A percentile compares a stretch with the other conserved stretches of the same genome.
Conservation (phyloP, 1,140 invertebrate genomes). For the Drosophila pectinifera region DNA sequence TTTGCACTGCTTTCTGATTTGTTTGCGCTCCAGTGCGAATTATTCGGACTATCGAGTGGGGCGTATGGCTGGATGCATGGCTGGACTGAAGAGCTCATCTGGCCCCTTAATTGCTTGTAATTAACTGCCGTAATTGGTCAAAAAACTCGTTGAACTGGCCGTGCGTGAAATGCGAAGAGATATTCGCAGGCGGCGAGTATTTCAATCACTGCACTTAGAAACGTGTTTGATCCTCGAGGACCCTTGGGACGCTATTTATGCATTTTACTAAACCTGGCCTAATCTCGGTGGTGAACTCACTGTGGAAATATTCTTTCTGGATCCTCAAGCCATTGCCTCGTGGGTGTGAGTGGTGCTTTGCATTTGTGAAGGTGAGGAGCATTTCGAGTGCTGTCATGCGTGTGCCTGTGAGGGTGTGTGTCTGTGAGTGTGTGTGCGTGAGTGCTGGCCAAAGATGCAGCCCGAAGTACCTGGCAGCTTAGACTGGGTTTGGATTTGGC, state of each 20-base stretch:
- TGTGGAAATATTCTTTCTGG: not conserved
- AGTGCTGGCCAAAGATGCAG: slow-evolving; percentile 56
- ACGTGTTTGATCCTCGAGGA: not conserved
- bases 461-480: slow-evolving; percentile 53
- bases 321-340: slow-evolving; percentile 13
- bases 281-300: slow-evolving; percentile 1
- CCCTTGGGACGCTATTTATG: not conserved
- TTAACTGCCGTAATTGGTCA: slow-evolving; percentile 59
- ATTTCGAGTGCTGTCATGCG: slow-evolving; percentile 33
- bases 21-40: slow-evolving; percentile 49
- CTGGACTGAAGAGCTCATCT: slow-evolving; percentile 10
- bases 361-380: slow-evolving; percentile 22
- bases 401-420: slow-evolving; percentile 20
- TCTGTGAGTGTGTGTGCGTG: slow-evolving; percentile 8
- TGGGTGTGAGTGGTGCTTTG: slow-evolving; percentile 38
- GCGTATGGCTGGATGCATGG: not conserved
- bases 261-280: not conserved
- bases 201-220: not conserved
- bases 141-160: slow-evolving; percentile 15
- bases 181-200: not conserved
- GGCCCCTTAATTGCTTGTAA: slow-evolving; percentile 69
- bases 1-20: slow-evolving; percentile 70
- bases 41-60: slow-evolving; percentile 40
- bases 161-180: slow-evolving; percentile 31
- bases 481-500: slow-evolving; percentile 29